Evolutionary conservation across 2,888 invertebrate genomes (phyloP), one percentile per base, ranked within the genome.

Genomic region (Lepidocyrtoides sp.): DNA sequence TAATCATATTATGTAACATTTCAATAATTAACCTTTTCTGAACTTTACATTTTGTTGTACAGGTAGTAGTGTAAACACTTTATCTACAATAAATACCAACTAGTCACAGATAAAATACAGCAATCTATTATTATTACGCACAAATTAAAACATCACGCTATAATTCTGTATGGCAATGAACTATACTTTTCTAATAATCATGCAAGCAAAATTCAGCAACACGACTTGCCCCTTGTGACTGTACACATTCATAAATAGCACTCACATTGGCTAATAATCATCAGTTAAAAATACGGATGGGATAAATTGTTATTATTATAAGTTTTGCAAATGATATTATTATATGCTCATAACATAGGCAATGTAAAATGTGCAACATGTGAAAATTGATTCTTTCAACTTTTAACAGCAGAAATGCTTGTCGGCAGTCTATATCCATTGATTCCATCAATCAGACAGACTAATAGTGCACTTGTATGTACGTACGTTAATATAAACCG

Each of bases 91-190:
- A 17, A 54, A n/a, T n/a, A n/a, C n/a, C 36, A 4, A 36, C 36
- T 36, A 36, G 3, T 7, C 36, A 2, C 36, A n/a, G n/a, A 36
- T 36, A 36, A 36, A 36, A 36, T 36, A 14, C 10, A 60, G 23
- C 26, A 29, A 29, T 12, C 12, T 23, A 26, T 17, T 7, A 26
- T 2, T 2, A 17, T 29, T 2, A 26, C 14, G 29, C 29, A 2
- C 29, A 26, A n/a, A 7, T 14, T 8, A 20, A 36, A 26, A 29
- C 26, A 63, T 63, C 32, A 63, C 41, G 20, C n/a, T n/a, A n/a
- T n/a, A n/a, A n/a, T n/a, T n/a, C 20, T 20, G 12, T n/a, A 72
- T 72, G 69, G 69, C 69, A 72, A 72, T 72, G 69, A 72, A 72
- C 69, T 72, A 41, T 41, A 29, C 36, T 29, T 12, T 26, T 63